Percentiles rank a stretch among this genome's conserved stretches.
phyloP scores from a whole-genome alignment of 2,888 invertebrate species.

The Bedellia somnulentella region DNA sequence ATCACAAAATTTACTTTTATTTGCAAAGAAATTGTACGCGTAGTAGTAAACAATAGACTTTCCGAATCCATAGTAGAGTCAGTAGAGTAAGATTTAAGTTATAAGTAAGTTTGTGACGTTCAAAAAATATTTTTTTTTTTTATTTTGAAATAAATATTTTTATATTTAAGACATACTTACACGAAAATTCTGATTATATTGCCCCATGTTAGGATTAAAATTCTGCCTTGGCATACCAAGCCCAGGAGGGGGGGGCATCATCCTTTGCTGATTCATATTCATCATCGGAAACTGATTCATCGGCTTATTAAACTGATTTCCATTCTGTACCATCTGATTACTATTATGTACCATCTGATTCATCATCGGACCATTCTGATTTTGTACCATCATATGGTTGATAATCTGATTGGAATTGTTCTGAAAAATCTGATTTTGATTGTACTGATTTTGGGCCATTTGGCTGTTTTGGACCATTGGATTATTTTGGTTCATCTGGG shows the following conservation, averaged over 20 bases:
- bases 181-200: slow-evolving; percentile 41
- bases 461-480: too few relatives aligned
- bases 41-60: too few relatives aligned
- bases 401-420: slow-evolving; percentile 8
- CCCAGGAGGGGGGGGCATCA: slow-evolving; percentile 42
- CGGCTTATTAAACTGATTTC: slow-evolving; percentile 14
- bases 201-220: slow-evolving; percentile 34
- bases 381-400: slow-evolving; percentile 11
- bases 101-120: too few relatives aligned
- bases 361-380: slow-evolving; percentile 18
- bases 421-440: slow-evolving; percentile 11
- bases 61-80: too few relatives aligned
- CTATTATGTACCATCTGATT: too few relatives aligned
- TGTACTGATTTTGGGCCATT: slow-evolving; percentile 9
- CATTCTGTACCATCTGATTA: slow-evolving; percentile 15
- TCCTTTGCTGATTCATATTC: slow-evolving; percentile 25
- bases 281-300: slow-evolving; percentile 17
- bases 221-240: slow-evolving; percentile 39
- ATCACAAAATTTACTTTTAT: too few relatives aligned
- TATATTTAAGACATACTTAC: slow-evolving; percentile 40
- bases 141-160: too few relatives aligned
- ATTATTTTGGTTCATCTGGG: slow-evolving; percentile 14
- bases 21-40: too few relatives aligned
- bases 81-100: too few relatives aligned
- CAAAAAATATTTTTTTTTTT: too few relatives aligned